Percentiles rank a stretch among this genome's conserved stretches.
These are phyloP conservation scores for Lynx canadensis DNA, from an alignment of 2,113 vertebrate species.

Conservation along the genomic window DNA sequence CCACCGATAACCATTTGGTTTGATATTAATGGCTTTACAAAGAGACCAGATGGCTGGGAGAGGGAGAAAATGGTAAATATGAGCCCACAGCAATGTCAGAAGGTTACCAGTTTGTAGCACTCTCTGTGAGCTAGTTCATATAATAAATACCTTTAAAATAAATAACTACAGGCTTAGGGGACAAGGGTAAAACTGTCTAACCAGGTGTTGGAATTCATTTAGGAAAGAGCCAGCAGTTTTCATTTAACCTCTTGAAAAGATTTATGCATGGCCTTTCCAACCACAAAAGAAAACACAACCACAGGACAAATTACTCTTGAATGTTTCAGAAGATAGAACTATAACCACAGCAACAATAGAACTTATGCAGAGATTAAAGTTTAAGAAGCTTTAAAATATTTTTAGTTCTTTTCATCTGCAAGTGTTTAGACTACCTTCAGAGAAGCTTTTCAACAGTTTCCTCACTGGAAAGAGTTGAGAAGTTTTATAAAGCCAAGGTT, in stretches of 20 bases:
- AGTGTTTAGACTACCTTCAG: conserved; percentile 65
- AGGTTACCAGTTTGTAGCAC: background rate
- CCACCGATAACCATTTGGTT: background rate
- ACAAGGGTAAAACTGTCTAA: background rate
- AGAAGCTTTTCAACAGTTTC: conserved; percentile 55
- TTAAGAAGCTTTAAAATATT: conserved; percentile 32
- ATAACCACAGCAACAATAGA: background rate
- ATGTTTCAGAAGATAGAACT: conserved; percentile 12
- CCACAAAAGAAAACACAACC: conserved; percentile 37
- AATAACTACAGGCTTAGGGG: background rate
- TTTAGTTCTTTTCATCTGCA: conserved; percentile 57
- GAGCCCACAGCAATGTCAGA: background rate
- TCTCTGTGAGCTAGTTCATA: background rate
- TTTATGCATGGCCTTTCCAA: conserved; percentile 6
- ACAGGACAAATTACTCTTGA: conserved; percentile 2
- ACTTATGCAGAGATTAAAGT: conserved; percentile 6
- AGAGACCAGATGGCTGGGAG: background rate
- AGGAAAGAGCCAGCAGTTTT: background rate
- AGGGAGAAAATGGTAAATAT: background rate
- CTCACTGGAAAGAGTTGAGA: conserved; percentile 39
- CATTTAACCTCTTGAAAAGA: background rate
- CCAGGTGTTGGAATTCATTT: background rate
- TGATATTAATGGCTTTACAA: background rate
- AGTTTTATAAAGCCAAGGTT: conserved; percentile 46
- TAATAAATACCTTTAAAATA: background rate